Percentiles rank a stretch among this genome's conserved stretches.
These are phyloP conservation scores for Steinernema carpocapsae DNA, from an alignment of 2,888 invertebrate genomes.

Conservation along the genomic window DNA sequence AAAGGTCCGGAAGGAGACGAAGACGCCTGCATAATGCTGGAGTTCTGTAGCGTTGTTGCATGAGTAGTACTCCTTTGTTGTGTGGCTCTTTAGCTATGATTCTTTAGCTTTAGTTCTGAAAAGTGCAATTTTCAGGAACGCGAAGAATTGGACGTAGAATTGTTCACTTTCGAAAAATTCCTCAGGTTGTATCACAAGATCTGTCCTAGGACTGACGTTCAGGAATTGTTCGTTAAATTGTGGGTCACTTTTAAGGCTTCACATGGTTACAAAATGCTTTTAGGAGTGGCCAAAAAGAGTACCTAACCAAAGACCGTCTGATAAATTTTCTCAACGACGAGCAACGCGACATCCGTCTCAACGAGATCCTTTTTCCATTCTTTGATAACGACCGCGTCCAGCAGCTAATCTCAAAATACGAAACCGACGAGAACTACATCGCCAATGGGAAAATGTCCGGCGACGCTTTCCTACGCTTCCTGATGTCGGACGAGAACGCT, in stretches of 20 bases:
- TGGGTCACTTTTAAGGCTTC: constrained; percentile 44
- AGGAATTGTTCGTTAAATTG: constrained; percentile 82
- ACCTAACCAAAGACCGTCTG: constrained; percentile 63
- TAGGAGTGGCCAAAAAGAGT: constrained; percentile 68
- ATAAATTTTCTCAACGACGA: constrained; percentile 73
- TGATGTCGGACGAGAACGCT: constrained; percentile 99
- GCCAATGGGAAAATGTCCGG: constrained; percentile 73
- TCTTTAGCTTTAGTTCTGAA: background rate
- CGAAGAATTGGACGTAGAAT: constrained; percentile 89
- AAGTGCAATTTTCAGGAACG: constrained; percentile 77
- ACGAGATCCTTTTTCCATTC: constrained; percentile 96
- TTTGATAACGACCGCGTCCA: constrained; percentile 90
- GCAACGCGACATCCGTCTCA: constrained; percentile 94
- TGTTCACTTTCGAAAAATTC: constrained; percentile 98
- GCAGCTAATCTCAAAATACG: constrained; percentile 89
- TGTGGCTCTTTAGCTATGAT: constrained; percentile 39
- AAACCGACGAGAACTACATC: constrained; percentile 65
- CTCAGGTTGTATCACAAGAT: constrained; percentile 97
- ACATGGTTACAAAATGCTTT: background rate
- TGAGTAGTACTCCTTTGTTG: constrained; percentile 39
- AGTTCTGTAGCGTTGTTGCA: constrained; percentile 10
- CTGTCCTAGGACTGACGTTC: constrained; percentile 97
- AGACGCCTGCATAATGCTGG: too few relatives aligned
- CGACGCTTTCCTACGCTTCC: constrained; percentile 94
- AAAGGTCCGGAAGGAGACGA: constrained; percentile 40